Evolutionary conservation across 2,888 invertebrate genomes (phyloP).

Genomic region (Polydrusus cervinus): DNA sequence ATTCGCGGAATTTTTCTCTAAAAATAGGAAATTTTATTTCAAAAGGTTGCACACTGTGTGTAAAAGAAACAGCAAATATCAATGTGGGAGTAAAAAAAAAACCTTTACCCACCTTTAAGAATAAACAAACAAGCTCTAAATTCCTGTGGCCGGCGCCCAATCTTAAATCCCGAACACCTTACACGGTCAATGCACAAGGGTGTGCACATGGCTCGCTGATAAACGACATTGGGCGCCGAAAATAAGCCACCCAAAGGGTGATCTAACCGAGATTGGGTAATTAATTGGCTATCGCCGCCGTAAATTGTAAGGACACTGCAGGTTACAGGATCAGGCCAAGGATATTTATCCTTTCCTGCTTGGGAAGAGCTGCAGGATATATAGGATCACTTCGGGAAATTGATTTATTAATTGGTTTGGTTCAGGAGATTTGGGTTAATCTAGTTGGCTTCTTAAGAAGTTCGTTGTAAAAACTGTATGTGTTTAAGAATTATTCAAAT

Average conservation of each 20-base stretch:
- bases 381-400: slow-evolving; percentile 61
- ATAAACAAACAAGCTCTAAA: not conserved
- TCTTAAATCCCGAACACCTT: slow-evolving; percentile 15
- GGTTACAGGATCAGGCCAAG: slow-evolving; percentile 60
- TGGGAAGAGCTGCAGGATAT: slow-evolving; percentile 58
- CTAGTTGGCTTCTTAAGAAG: slow-evolving; percentile 21
- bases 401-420: slow-evolving; percentile 61
- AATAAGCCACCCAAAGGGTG: slow-evolving; percentile 65
- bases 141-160: not conserved
- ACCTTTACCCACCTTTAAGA: not conserved
- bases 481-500: too few species aligned
- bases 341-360: slow-evolving; percentile 55
- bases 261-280: slow-evolving; percentile 69
- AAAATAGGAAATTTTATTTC: too few species aligned
- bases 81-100: too few species aligned
- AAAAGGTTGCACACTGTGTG: too few species aligned
- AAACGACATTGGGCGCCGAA: slow-evolving; percentile 58
- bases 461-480: not conserved
- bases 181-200: slow-evolving; percentile 41
- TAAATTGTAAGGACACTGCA: slow-evolving; percentile 60
- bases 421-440: slow-evolving; percentile 40
- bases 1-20: too few species aligned
- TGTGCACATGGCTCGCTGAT: slow-evolving; percentile 57
- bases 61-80: too few species aligned
- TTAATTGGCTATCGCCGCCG: slow-evolving; percentile 69